These are phyloP conservation scores for Sebastes diaconus DNA, from an alignment of 2,797 vertebrate genomes.

Conservation along the genomic window DNA sequence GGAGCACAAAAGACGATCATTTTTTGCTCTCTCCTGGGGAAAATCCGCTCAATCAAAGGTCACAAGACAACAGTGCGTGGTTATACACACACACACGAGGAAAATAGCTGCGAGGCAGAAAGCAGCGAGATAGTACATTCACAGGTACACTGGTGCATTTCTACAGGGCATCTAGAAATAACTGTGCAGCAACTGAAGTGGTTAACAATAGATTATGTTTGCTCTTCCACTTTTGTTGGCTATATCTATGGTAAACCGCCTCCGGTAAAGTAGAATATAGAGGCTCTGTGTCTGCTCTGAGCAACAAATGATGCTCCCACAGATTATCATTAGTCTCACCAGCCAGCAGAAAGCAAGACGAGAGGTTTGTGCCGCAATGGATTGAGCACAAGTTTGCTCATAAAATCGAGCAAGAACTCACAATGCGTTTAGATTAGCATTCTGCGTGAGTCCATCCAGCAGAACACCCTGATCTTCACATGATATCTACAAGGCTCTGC, in stretches of 20 bases:
- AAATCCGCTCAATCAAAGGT: slow-evolving; percentile 38
- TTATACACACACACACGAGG: slow-evolving; percentile 2
- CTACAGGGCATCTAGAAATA: slow-evolving; percentile 56
- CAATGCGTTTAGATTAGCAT: not conserved
- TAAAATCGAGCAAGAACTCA: slow-evolving; percentile 27
- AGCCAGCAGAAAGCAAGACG: slow-evolving; percentile 26
- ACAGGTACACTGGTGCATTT: slow-evolving; percentile 36
- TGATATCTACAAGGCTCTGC: not conserved
- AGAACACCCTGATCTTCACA: slow-evolving; percentile 9
- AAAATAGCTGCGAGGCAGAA: slow-evolving; percentile 45
- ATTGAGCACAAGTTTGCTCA: slow-evolving; percentile 18
- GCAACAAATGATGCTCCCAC: slow-evolving; percentile 48
- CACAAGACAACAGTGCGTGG: slow-evolving; percentile 14
- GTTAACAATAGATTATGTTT: slow-evolving; percentile 73
- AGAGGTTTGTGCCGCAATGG: slow-evolving; percentile 21
- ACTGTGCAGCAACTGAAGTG: slow-evolving; percentile 42
- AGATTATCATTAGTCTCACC: slow-evolving; percentile 54
- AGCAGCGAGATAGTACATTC: slow-evolving; percentile 10
- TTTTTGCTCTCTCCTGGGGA: slow-evolving; percentile 20
- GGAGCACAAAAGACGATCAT: not conserved
- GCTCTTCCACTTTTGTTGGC: slow-evolving; percentile 53
- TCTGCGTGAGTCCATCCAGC: not conserved
- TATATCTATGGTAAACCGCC: slow-evolving; percentile 62
- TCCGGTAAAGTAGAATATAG: slow-evolving; percentile 34
- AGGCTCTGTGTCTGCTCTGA: slow-evolving; percentile 35